Conservation (phyloP, 1,140 invertebrate genomes). For the Conus betulinus region DNA sequence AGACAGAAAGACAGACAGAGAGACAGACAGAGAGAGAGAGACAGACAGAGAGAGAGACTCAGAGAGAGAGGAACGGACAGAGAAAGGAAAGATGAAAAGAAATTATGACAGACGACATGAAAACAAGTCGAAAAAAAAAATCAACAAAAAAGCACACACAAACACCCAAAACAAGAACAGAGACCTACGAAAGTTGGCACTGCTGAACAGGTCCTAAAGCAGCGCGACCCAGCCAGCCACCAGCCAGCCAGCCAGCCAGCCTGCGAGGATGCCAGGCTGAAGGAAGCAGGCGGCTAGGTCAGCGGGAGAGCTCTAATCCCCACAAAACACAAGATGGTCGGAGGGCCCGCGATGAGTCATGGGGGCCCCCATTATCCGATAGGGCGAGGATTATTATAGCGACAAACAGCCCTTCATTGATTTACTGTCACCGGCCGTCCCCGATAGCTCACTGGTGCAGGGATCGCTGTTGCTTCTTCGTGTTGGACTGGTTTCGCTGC, state of each 20-base stretch:
- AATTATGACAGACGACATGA: not conserved
- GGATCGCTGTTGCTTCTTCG: not conserved
- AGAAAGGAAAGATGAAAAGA: not conserved
- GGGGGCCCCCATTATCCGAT: not conserved
- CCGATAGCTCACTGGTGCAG: not conserved
- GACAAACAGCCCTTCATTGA: conserved; percentile 4
- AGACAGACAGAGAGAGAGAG: not conserved
- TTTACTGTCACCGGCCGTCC: not conserved
- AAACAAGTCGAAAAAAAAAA: too few species aligned
- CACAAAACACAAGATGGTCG: not conserved
- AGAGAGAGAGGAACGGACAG: not conserved
- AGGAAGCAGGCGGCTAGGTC: not conserved
- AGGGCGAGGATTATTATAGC: not conserved
- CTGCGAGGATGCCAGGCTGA: too few species aligned
- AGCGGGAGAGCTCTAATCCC: not conserved
- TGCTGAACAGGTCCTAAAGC: too few species aligned
- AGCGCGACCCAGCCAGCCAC: too few species aligned
- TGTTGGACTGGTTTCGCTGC: not conserved
- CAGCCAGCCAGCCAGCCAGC: too few species aligned
- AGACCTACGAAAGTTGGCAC: too few species aligned
- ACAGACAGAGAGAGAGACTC: not conserved
- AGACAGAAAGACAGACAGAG: not conserved
- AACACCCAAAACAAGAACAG: too few species aligned
- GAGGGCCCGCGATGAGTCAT: not conserved
- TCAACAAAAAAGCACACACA: too few species aligned